Evolutionary conservation across 2,797 vertebrate species (phyloP), one percentile per base, ranked within the genome.

Genomic region (Gobionotothen gibberifrons): DNA sequence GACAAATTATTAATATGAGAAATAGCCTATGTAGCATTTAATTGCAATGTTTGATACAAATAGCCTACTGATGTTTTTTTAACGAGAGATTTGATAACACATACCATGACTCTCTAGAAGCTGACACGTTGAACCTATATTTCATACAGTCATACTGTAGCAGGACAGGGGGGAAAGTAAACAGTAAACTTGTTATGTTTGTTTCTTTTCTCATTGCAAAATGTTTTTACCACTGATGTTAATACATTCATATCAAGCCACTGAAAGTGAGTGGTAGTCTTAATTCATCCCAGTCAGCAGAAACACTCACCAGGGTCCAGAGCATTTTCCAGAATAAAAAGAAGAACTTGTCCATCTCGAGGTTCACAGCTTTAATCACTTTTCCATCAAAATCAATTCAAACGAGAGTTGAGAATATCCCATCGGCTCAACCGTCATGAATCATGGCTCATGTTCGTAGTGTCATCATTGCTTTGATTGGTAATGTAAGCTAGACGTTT

Each of bases 371-470:
- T 69, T 46, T 4, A 22, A 5, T 17, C 4, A 2, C 5, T 44
- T 42, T 67, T 3, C 19, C 12, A 3, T 19, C 42, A 10, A 2
- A 1, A 0, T 19, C 14, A 14, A 14, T 43, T 22, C 14, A 26
- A 11, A 47, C 40, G 3, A 6, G 8, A 42, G 14, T 5, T 6
- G 4, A 8, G 6, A 4, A n/a, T 0, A 0, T 10, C 15, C 4
- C 7, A 29, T 49, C 2, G 46, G 52, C 58, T 59, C 9, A 5
- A 3, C 12, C 8, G 0, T 56, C 6, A 21, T 42, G 14, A 15
- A 5, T 10, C n/a, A 17, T n/a, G 26, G 11, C 3, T n/a, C 4
- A 1, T 26, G 16, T 39, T 16, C 4, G 6, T 10, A 6, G 9
- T 42, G 62, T 13, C 11, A 43, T 29, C 3, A 19, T 19, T n/a